A percentile compares a stretch with the other conserved stretches of the same genome.
These are phyloP conservation scores for Cetonia aurata DNA, from an alignment of 2,888 invertebrate genomes.

Conservation along the genomic window DNA sequence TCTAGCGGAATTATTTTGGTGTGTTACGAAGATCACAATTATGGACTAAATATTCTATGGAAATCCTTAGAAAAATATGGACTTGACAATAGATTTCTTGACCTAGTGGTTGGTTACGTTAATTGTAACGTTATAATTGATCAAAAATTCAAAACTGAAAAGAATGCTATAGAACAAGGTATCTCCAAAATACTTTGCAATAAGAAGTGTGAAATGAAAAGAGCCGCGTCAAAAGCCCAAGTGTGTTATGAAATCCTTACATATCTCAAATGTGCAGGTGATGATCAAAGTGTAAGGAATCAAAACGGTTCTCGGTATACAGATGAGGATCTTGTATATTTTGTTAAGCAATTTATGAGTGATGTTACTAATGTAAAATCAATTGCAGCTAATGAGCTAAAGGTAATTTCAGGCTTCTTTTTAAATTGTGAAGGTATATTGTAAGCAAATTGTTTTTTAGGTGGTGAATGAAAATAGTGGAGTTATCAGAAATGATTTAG, in stretches of 20 bases:
- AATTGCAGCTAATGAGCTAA: no score
- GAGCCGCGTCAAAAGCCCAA: constrained; percentile 1
- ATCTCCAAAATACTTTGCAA: constrained; percentile 16
- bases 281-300: not conserved
- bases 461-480: no score
- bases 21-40: constrained; percentile 10
- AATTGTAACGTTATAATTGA: constrained; percentile 8
- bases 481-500: no score
- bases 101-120: not conserved
- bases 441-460: no score
- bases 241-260: constrained; percentile 24
- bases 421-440: no score
- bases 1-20: constrained; percentile 12
- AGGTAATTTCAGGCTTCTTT: no score
- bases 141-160: not conserved
- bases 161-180: not conserved
- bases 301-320: not conserved
- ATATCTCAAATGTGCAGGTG: not conserved
- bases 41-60: constrained; percentile 1
- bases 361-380: no score
- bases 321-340: not conserved
- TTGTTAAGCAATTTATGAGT: no score
- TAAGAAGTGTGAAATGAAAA: not conserved
- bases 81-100: not conserved
- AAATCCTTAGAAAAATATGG: constrained; percentile 6